Conservation (phyloP, 2,888 invertebrate species). For the Galeruca laticollis region DNA sequence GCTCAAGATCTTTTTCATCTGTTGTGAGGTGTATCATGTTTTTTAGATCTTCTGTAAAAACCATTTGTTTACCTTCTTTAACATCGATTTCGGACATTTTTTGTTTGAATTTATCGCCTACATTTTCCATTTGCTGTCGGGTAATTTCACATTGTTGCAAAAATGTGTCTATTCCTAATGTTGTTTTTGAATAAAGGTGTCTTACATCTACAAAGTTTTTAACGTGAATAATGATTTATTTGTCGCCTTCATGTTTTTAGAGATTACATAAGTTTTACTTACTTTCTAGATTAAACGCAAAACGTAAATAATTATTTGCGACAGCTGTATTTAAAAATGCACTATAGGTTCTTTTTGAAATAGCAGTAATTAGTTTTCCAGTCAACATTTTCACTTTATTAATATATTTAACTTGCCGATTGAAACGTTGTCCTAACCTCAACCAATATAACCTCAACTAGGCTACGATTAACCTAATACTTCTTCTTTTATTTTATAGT, state of each 20-base stretch:
- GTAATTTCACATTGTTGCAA: slow-evolving; percentile 69
- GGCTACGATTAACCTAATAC: not conserved
- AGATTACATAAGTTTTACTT: slow-evolving; percentile 40
- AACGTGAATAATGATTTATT: not conserved
- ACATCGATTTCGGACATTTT: slow-evolving; percentile 78
- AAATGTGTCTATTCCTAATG: slow-evolving; percentile 76
- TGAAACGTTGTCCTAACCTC: not conserved
- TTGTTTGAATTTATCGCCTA: slow-evolving; percentile 74
- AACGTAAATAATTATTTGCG: slow-evolving; percentile 30
- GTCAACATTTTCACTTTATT: slow-evolving; percentile 32
- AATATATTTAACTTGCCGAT: not conserved
- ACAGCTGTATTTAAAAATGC: slow-evolving; percentile 28
- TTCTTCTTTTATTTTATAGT: not conserved
- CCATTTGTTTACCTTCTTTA: slow-evolving; percentile 72
- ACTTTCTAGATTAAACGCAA: slow-evolving; percentile 33
- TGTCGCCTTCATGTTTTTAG: slow-evolving; percentile 1
- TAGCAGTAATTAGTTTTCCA: slow-evolving; percentile 29
- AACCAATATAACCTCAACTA: not conserved
- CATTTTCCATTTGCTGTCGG: slow-evolving; percentile 73
- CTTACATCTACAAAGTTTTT: slow-evolving; percentile 55
- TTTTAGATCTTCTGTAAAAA: slow-evolving; percentile 89
- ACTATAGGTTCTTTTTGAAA: slow-evolving; percentile 31
- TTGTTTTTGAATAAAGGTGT: slow-evolving; percentile 70
- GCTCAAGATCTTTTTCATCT: slow-evolving; percentile 72
- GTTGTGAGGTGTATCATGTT: slow-evolving; percentile 81